A percentile compares a stretch with the other conserved stretches of the same genome.
Conservation (phyloP, 2,888 invertebrate genomes). For the Drosophila kokeensis region DNA sequence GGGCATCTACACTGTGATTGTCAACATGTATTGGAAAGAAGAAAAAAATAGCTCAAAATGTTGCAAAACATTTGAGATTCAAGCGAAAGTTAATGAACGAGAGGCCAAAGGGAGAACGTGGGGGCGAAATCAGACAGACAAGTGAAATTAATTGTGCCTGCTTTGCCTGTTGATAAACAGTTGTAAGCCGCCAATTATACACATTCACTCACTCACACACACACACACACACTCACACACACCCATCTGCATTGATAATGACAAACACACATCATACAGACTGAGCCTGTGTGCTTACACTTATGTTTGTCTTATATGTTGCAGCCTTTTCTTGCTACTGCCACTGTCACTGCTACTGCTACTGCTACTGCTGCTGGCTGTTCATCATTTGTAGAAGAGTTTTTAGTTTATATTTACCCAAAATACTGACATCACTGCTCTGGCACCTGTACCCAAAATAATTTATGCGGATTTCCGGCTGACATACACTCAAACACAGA, state of each 20-base stretch:
- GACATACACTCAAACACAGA: neutral
- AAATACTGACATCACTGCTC: slow-evolving; percentile 5
- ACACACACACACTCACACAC: neutral
- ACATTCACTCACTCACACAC: neutral
- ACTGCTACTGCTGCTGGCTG: slow-evolving; percentile 1
- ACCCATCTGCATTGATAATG: slow-evolving; percentile 15
- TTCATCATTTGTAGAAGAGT: slow-evolving; percentile 22
- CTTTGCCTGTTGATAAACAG: slow-evolving; percentile 35
- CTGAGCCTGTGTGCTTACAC: neutral
- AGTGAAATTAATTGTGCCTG: slow-evolving; percentile 41
- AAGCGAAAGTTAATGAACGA: slow-evolving; percentile 16
- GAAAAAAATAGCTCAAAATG: slow-evolving; percentile 21
- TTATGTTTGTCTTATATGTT: slow-evolving; percentile 6
- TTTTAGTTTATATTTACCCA: slow-evolving; percentile 33
- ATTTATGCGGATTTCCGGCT: slow-evolving; percentile 35
- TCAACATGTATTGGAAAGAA: slow-evolving; percentile 24
- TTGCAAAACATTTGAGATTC: slow-evolving; percentile 27
- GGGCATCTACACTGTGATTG: slow-evolving; percentile 6
- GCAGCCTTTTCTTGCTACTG: neutral
- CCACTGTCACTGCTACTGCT: neutral
- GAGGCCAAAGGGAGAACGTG: neutral
- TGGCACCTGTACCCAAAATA: slow-evolving; percentile 10
- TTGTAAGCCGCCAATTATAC: slow-evolving; percentile 35
- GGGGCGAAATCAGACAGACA: slow-evolving; percentile 18
- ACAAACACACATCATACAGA: neutral